Base-by-base conservation (phyloP, 2,888 invertebrate species). In the Eugnorisma glareosa region DNA sequence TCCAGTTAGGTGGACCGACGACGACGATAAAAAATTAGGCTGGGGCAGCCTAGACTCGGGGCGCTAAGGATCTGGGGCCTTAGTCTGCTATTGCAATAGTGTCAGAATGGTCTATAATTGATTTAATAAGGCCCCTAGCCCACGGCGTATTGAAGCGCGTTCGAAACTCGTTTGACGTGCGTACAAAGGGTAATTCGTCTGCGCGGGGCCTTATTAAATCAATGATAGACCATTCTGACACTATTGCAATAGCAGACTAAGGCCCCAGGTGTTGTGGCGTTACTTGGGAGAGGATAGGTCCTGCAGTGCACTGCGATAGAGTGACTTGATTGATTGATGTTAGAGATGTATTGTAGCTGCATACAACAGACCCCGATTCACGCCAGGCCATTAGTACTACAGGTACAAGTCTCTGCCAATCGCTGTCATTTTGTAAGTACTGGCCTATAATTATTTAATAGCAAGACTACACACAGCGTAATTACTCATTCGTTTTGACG, bases 381-480 rank as follows among this genome's bases (percentile, higher is more conserved):
- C 13, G 54, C n/a, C 35, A 45, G 1, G 1, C 13, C 13, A 31
- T 51, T 48, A 1, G 64, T 15, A 45, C 35, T 45, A 28, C 35
- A 18, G 63, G n/a, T 48, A 61, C 24, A 68, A 48, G 15, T 24
- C 43, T 37, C 35, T 21, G 21, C 21, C 54, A 54, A n/a, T 37
- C 3, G 11, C 63, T 45, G 35, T 54, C 18, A 71, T 57, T 63
- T 77, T 64, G 6, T 45, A 31, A 43, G 28, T n/a, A 48, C 51
- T 35, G n/a, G 35, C 73, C 70, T 82, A 37, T 61, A 63, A 73
- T 63, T 48, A 67, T 78, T 67, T 67, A 82, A 78, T 82, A 82
- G 70, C 78, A 78, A 82, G 13, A 78, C 48, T 78, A 64, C 74
- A 37, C 35, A 28, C 37, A 67, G 45, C n/a, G 77, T 77, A 59